Percentiles rank a stretch among this genome's conserved stretches.
Conservation (phyloP, 2,888 invertebrate species). For the Microctonus hyperodae region DNA sequence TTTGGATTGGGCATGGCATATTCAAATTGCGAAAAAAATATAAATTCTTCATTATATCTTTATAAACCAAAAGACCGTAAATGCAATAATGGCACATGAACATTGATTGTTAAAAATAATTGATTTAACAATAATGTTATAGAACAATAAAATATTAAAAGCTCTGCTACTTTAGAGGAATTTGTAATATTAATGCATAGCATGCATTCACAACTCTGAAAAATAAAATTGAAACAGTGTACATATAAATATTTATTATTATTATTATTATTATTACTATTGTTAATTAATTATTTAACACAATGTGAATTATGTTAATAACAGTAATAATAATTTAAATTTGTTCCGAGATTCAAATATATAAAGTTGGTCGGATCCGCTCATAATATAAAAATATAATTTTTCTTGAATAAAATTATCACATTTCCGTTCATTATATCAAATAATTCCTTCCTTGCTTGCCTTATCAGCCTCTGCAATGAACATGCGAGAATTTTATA, state of each 20-base stretch:
- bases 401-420: constrained; percentile 10
- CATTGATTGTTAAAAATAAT: no score
- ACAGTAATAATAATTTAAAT: not conserved
- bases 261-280: constrained; percentile 45
- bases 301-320: not conserved
- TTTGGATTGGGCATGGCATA: constrained; percentile 91
- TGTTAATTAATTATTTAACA: not conserved
- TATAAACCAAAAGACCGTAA: constrained; percentile 42
- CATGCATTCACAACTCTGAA: constrained; percentile 35
- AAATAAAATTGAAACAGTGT: constrained; percentile 45
- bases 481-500: not conserved
- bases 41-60: constrained; percentile 61
- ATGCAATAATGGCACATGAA: constrained; percentile 38
- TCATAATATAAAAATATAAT: no score
- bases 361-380: no score
- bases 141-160: constrained; percentile 22
- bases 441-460: not conserved
- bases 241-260: constrained; percentile 41
- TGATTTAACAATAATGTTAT: constrained; percentile 34
- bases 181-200: constrained; percentile 42
- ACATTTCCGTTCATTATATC: not conserved
- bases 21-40: constrained; percentile 82
- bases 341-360: no score
- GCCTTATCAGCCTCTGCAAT: not conserved
- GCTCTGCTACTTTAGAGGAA: constrained; percentile 40